These are phyloP conservation scores for Goniozus legneri DNA, from an alignment of 1,140 invertebrate genomes.

Conservation along the genomic window DNA sequence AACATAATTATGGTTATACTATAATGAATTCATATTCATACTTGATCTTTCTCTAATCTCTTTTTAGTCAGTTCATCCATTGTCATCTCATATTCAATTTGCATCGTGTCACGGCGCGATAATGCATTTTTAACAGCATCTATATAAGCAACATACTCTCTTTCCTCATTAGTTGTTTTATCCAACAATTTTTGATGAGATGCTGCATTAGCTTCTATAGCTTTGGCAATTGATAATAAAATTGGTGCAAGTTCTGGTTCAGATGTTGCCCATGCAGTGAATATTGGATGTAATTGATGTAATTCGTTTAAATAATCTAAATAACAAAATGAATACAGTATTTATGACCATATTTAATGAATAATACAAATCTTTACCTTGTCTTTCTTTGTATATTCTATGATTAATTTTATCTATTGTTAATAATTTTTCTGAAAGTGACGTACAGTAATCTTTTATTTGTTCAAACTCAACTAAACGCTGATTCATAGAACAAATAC, in stretches of 20 bases:
- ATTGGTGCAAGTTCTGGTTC: constrained; percentile 56
- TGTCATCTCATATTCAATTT: constrained; percentile 66
- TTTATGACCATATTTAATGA: neutral
- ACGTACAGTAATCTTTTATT: constrained; percentile 62
- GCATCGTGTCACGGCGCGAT: constrained; percentile 64
- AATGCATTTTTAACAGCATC: constrained; percentile 69
- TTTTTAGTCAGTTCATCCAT: constrained; percentile 64
- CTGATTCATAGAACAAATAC: constrained; percentile 58
- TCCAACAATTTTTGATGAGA: constrained; percentile 57
- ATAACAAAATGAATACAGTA: neutral
- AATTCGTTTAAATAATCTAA: constrained; percentile 57
- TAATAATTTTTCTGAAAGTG: constrained; percentile 63
- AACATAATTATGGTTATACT: neutral
- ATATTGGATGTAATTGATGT: constrained; percentile 58
- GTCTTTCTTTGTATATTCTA: constrained; percentile 67
- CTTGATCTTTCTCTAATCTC: constrained; percentile 65
- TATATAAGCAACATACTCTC: constrained; percentile 69
- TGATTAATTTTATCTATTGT: constrained; percentile 66
- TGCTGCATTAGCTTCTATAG: constrained; percentile 52
- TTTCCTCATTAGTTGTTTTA: constrained; percentile 56
- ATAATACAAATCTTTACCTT: constrained; percentile 46
- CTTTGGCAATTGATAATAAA: constrained; percentile 53
- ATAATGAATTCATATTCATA: constrained; percentile 23
- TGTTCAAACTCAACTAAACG: constrained; percentile 64
- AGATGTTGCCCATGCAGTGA: constrained; percentile 55